Conservation (phyloP, 1,140 invertebrate genomes). For the Heterodera schachtii region DNA sequence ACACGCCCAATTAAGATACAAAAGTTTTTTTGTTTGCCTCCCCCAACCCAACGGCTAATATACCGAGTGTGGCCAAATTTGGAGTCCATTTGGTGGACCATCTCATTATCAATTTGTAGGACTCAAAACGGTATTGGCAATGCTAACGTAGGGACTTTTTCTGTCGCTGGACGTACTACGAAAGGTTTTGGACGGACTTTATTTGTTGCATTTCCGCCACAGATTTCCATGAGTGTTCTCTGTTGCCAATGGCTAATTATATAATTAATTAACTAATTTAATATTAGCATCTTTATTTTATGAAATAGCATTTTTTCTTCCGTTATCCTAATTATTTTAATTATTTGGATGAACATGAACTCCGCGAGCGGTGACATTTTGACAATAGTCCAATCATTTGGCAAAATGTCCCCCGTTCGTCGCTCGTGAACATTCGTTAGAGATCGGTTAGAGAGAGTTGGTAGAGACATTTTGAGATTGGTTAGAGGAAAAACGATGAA, state of each 20-base stretch:
- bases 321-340: slow-evolving; percentile 72
- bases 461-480: too few relatives aligned
- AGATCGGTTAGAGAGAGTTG: too few relatives aligned
- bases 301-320: slow-evolving; percentile 36
- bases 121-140: slow-evolving; percentile 85
- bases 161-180: slow-evolving; percentile 89
- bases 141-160: slow-evolving; percentile 87
- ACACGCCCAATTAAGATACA: too few relatives aligned
- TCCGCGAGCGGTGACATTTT: slow-evolving; percentile 38
- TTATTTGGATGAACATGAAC: slow-evolving; percentile 68
- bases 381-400: background rate
- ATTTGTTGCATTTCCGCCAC: slow-evolving; percentile 87
- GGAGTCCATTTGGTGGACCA: slow-evolving; percentile 80
- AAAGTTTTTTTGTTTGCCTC: background rate
- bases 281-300: slow-evolving; percentile 46
- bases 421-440: slow-evolving; percentile 12
- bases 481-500: too few relatives aligned
- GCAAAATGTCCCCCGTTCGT: slow-evolving; percentile 37
- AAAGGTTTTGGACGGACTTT: slow-evolving; percentile 86
- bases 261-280: slow-evolving; percentile 14
- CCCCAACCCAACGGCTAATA: slow-evolving; percentile 67
- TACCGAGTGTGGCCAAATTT: slow-evolving; percentile 73
- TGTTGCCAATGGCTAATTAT: slow-evolving; percentile 79
- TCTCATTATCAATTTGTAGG: slow-evolving; percentile 87
- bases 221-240: slow-evolving; percentile 86